These are phyloP conservation scores for Mandrillus leucophaeus DNA, from an alignment of 2,113 vertebrate species.

Conservation along the genomic window DNA sequence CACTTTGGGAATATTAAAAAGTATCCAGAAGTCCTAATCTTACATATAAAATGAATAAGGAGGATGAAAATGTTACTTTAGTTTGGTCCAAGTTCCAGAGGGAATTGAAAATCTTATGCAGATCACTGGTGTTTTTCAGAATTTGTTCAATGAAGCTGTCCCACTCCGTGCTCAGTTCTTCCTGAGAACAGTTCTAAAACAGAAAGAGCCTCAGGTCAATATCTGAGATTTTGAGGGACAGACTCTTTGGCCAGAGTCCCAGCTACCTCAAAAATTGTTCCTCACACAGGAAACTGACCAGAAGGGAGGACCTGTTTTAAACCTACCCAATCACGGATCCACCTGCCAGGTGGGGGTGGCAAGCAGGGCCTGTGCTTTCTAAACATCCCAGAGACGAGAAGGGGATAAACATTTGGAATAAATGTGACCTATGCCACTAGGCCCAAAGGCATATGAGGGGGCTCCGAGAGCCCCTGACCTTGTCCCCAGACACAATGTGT, in stretches of 20 bases:
- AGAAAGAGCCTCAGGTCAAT: background rate
- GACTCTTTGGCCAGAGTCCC: background rate
- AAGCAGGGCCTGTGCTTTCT: background rate
- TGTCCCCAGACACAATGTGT: fast-evolving
- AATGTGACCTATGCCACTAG: fast-evolving
- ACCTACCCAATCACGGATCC: background rate
- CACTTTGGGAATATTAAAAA: background rate
- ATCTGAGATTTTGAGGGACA: too few relatives aligned
- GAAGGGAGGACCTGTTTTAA: background rate
- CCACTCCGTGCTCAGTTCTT: slow-evolving; percentile 87
- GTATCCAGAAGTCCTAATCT: background rate
- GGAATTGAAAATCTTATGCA: slow-evolving; percentile 92
- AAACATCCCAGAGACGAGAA: background rate
- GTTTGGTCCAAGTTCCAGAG: slow-evolving; percentile 92
- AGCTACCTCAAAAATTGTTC: fast-evolving
- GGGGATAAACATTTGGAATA: background rate
- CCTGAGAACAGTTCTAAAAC: slow-evolving; percentile 71
- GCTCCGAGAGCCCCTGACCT: background rate
- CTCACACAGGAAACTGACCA: background rate
- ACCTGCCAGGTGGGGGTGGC: too few relatives aligned
- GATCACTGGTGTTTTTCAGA: slow-evolving; percentile 86
- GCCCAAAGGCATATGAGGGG: background rate
- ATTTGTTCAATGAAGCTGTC: slow-evolving; percentile 88
- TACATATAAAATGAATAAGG: fast-evolving
- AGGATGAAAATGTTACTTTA: slow-evolving; percentile 81